Evolutionary conservation across 2,113 vertebrate species (phyloP), one percentile per base, ranked within the genome.

Genomic region (Mystacornis crossleyi): DNA sequence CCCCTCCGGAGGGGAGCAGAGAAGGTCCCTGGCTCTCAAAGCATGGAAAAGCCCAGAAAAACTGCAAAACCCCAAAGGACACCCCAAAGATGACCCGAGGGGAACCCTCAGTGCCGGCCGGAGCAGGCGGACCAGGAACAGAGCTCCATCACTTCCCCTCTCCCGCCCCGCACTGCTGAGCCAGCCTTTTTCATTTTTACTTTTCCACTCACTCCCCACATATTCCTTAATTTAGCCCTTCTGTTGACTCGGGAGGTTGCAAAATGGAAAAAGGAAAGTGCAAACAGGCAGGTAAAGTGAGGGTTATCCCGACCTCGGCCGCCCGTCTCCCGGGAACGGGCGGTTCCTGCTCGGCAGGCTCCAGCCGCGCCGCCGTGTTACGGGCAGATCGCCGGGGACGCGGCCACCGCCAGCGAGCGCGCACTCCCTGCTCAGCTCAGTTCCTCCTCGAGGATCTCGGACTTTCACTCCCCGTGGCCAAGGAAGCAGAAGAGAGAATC

Each of bases 211-310:
- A 0, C 78, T 93, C 87, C 81, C 90, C 90, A 19, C 80, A 18
- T 74, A 79, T 12, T 71, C 86, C 93, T 94, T 96, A 92, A 92
- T 95, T 94, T 94, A 93, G 90, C 51, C 28, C 17, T 86, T n/a
- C 48, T 89, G 92, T 95, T 89, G 96, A 86, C 90, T 93, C 0
- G 82, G 88, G 90, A 93, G 86, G 82, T 17, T 54, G 77, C 55
- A 25, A 18, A 78, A 61, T 38, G 92, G 95, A 95, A 96, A 95
- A 95, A 73, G 60, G 28, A 17, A 78, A 90, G 90, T 3, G 78
- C 65, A 40, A 43, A 36, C 25, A 47, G 62, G 75, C 77, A 93
- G 90, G 81, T 87, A 14, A 47, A 34, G 57, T 53, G 28, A 82
- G 75, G 89, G 82, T 64, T 69, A 48, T 48, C 86, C 93, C 3